These are phyloP conservation scores for Tyria jacobaeae DNA, from an alignment of 2,888 invertebrate genomes.

Conservation along the genomic window DNA sequence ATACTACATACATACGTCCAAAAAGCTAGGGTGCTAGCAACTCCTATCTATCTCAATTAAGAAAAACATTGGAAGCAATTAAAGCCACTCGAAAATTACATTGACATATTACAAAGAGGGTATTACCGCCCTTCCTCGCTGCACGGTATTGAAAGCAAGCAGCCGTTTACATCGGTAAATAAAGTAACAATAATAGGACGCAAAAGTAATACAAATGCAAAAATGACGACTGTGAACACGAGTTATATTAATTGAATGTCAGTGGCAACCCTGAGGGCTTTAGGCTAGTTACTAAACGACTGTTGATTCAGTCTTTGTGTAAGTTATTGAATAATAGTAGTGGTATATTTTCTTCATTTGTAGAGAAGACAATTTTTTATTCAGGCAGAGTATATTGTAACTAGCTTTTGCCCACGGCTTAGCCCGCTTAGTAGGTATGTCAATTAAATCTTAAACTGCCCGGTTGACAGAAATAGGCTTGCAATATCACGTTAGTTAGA, in stretches of 20 bases:
- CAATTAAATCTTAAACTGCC: too few species aligned
- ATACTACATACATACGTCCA: too few species aligned
- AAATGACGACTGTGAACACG: constrained; percentile 36
- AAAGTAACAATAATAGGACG: constrained; percentile 33
- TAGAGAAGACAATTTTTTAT: too few species aligned
- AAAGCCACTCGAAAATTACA: constrained; percentile 2
- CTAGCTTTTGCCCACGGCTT: too few species aligned
- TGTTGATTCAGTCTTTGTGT: constrained; percentile 1
- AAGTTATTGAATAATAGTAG: not conserved
- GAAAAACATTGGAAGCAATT: too few species aligned
- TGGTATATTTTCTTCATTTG: not conserved
- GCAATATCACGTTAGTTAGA: too few species aligned
- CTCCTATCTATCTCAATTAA: too few species aligned
- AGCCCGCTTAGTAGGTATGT: too few species aligned
- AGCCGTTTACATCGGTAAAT: constrained; percentile 36
- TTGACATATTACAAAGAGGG: not conserved
- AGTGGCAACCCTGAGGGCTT: constrained; percentile 40
- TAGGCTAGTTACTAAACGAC: constrained; percentile 20
- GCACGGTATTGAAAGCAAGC: constrained; percentile 11
- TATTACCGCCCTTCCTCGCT: not conserved
- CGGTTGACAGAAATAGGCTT: too few species aligned
- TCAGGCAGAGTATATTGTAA: too few species aligned
- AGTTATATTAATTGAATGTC: constrained; percentile 50
- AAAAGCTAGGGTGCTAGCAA: too few species aligned
- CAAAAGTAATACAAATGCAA: constrained; percentile 27